Evolutionary conservation across 2,113 vertebrate species (phyloP).

Genomic region (Pseudolaguvia tuberculata): DNA sequence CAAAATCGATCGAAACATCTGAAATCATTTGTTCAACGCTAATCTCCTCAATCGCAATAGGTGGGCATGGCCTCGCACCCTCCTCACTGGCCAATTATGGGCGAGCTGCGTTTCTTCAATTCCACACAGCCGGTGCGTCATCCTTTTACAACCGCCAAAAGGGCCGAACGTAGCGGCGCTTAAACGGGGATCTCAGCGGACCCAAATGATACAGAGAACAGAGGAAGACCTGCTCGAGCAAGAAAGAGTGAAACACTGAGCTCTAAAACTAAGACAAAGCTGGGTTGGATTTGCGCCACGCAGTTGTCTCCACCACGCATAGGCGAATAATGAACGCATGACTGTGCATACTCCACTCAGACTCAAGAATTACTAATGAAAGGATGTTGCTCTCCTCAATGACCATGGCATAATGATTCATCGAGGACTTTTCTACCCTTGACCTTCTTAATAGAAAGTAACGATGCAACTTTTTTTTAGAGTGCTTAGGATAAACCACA

Average conservation of each 20-base stretch:
- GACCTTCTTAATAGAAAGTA: neutral
- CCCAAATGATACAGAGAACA: slow-evolving; percentile 42
- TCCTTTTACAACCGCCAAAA: slow-evolving; percentile 64
- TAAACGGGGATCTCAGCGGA: slow-evolving; percentile 63
- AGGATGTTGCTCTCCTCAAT: slow-evolving; percentile 13
- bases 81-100: slow-evolving; percentile 60
- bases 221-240: slow-evolving; percentile 7
- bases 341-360: slow-evolving; percentile 11
- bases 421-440: slow-evolving; percentile 10
- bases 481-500: slow-evolving; percentile 45
- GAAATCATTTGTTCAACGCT: slow-evolving; percentile 11
- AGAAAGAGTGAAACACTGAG: neutral
- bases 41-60: slow-evolving; percentile 26
- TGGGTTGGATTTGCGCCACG: slow-evolving; percentile 10
- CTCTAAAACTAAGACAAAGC: neutral
- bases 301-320: slow-evolving; percentile 1
- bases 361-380: slow-evolving; percentile 1
- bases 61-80: slow-evolving; percentile 50
- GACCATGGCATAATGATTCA: neutral
- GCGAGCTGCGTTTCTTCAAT: slow-evolving; percentile 62
- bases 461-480: slow-evolving; percentile 53
- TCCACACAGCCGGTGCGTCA: slow-evolving; percentile 68
- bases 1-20: slow-evolving; percentile 32
- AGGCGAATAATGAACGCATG: slow-evolving; percentile 18
- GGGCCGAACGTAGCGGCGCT: slow-evolving; percentile 59